Conservation (phyloP, 2,797 vertebrate species). For the Enteromius afrohamiltoni region DNA sequence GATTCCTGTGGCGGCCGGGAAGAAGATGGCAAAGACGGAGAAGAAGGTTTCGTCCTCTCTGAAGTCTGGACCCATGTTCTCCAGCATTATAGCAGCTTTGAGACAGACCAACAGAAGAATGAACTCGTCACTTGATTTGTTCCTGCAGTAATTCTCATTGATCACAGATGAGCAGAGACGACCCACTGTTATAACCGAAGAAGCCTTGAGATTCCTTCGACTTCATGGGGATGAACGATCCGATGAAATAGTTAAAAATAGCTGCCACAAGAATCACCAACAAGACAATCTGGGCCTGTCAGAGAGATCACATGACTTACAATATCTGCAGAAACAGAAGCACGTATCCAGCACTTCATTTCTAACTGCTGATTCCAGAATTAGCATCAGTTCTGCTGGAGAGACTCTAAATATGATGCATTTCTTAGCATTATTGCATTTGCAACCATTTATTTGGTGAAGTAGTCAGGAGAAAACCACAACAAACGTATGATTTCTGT, state of each 20-base stretch:
- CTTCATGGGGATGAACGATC: conserved; percentile 87
- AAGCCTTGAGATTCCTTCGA: conserved; percentile 90
- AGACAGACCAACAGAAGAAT: background rate
- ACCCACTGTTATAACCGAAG: conserved; percentile 89
- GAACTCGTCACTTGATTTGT: background rate
- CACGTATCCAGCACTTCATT: background rate
- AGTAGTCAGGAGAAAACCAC: background rate
- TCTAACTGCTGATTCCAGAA: background rate
- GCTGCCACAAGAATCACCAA: conserved; percentile 88
- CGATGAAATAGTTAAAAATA: conserved; percentile 90
- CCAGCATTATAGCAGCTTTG: conserved; percentile 88
- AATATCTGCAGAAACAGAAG: background rate
- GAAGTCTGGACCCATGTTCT: conserved; percentile 95
- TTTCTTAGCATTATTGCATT: background rate
- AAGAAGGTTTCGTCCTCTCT: conserved; percentile 89
- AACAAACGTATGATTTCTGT: background rate
- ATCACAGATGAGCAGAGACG: background rate
- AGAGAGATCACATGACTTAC: background rate
- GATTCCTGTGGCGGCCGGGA: conserved; percentile 96
- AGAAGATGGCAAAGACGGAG: conserved; percentile 96
- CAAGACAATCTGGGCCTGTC: conserved; percentile 92
- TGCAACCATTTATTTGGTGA: background rate
- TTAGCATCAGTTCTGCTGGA: background rate
- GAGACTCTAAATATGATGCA: background rate
- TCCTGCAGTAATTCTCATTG: background rate